phyloP scores from a whole-genome alignment of 2,113 vertebrate species.

The Engraulis encrasicolus region DNA sequence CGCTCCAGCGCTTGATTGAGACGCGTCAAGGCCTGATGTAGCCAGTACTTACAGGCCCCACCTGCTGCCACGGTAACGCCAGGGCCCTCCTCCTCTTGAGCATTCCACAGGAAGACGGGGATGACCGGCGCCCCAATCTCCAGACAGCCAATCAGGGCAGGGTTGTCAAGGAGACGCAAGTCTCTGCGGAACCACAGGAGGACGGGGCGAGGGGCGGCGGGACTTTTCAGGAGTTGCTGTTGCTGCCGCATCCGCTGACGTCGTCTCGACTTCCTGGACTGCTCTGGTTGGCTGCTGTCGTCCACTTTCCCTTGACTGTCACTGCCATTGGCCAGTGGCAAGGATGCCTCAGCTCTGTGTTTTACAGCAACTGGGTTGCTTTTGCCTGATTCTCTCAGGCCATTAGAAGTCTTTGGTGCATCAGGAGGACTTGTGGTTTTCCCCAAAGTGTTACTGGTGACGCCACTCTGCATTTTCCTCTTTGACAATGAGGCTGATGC shows the following conservation, averaged over 20 bases:
- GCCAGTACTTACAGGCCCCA: constrained; percentile 76
- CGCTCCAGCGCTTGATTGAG: constrained; percentile 62
- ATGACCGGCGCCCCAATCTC: constrained; percentile 69
- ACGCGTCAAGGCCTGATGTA: constrained; percentile 70
- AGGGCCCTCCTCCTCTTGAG: constrained; percentile 72
- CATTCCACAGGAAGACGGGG: constrained; percentile 73
- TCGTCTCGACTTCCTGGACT: constrained; percentile 58
- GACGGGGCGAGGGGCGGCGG: constrained; percentile 54
- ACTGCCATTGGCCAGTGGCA: neutral
- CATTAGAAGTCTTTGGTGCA: neutral
- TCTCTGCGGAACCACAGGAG: constrained; percentile 74
- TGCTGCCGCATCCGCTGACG: constrained; percentile 57
- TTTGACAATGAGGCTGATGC: neutral
- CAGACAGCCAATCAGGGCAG: constrained; percentile 65
- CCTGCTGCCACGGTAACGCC: constrained; percentile 69
- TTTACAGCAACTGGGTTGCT: neutral
- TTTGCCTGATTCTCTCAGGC: constrained; percentile 30
- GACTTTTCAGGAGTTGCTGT: constrained; percentile 55
- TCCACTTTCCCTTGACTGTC: constrained; percentile 8
- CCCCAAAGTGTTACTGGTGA: neutral
- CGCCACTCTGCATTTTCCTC: neutral
- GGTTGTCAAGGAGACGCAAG: constrained; percentile 73
- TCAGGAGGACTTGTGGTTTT: neutral
- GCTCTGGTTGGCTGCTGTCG: constrained; percentile 38
- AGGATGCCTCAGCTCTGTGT: neutral